phyloP scores from a whole-genome alignment of 1,140 invertebrate species.

The Eufriesea mexicana region DNA sequence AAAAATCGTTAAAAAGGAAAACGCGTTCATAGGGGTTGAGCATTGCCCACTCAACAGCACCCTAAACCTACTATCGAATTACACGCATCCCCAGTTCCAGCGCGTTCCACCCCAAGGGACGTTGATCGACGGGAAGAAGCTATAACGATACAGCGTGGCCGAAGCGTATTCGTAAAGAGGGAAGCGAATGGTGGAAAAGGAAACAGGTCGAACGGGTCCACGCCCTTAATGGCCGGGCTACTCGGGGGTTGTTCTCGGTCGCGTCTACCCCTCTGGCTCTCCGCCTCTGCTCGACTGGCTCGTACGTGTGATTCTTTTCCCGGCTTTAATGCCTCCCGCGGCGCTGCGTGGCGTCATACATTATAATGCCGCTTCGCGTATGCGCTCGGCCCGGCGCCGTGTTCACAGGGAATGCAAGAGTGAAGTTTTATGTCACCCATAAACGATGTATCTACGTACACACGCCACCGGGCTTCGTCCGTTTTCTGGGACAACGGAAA shows the following conservation, averaged over 20 bases:
- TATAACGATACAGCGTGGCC: too few relatives aligned
- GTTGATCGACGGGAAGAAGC: too few relatives aligned
- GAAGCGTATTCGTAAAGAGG: not conserved
- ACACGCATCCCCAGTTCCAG: too few relatives aligned
- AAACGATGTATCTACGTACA: conserved; percentile 45
- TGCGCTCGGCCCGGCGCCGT: conserved; percentile 1
- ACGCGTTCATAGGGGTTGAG: too few relatives aligned
- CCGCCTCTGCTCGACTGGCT: not conserved
- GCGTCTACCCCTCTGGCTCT: not conserved
- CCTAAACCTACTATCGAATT: too few relatives aligned
- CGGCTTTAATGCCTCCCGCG: conserved; percentile 36
- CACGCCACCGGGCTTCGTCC: not conserved
- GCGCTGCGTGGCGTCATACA: conserved; percentile 28
- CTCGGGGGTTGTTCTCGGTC: conserved; percentile 16
- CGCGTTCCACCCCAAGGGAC: too few relatives aligned
- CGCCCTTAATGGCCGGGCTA: conserved; percentile 8
- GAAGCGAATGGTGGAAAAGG: not conserved
- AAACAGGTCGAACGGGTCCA: not conserved
- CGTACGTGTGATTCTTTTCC: conserved; percentile 32
- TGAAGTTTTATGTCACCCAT: conserved; percentile 53
- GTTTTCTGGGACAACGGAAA: conserved; percentile 16
- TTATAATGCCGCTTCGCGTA: conserved; percentile 44
- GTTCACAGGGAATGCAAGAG: conserved; percentile 45
- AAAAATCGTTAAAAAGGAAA: too few relatives aligned
- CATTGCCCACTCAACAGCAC: too few relatives aligned